Evolutionary conservation across 2,797 vertebrate genomes (phyloP).

Genomic region (Neosilurus hyrtlii): DNA sequence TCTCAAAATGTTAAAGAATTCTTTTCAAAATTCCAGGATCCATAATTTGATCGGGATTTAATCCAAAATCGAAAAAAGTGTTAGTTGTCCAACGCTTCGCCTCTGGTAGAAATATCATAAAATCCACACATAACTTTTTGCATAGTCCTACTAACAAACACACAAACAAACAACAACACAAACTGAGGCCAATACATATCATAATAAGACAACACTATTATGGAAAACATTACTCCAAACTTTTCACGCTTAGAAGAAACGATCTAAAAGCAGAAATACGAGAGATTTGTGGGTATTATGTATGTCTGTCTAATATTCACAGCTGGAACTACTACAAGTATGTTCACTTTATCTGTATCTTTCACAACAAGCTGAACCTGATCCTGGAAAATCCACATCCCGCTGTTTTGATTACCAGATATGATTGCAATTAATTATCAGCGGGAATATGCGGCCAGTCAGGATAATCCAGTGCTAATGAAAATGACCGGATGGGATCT

Average conservation of each 20-base stretch:
- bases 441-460: conserved; percentile 51
- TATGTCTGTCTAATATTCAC: neutral
- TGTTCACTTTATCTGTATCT: neutral
- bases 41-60: too few species aligned
- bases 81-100: too few species aligned
- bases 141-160: too few species aligned
- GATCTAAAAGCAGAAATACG: neutral
- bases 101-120: too few species aligned
- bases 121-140: too few species aligned
- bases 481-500: conserved; percentile 38
- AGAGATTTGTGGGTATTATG: too few species aligned
- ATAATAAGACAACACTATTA: too few species aligned
- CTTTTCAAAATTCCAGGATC: too few species aligned
- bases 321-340: neutral
- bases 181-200: too few species aligned
- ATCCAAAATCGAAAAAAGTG: too few species aligned
- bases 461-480: conserved; percentile 52
- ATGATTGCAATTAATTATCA: conserved; percentile 44
- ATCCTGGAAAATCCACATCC: conserved; percentile 34
- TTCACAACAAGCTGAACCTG: conserved; percentile 16
- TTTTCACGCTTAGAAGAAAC: neutral
- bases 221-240: neutral
- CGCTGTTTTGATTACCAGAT: conserved; percentile 34
- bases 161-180: too few species aligned
- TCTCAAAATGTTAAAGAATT: too few species aligned